Evolutionary conservation across 2,888 invertebrate genomes (phyloP).

Genomic region (Dicycla oo): DNA sequence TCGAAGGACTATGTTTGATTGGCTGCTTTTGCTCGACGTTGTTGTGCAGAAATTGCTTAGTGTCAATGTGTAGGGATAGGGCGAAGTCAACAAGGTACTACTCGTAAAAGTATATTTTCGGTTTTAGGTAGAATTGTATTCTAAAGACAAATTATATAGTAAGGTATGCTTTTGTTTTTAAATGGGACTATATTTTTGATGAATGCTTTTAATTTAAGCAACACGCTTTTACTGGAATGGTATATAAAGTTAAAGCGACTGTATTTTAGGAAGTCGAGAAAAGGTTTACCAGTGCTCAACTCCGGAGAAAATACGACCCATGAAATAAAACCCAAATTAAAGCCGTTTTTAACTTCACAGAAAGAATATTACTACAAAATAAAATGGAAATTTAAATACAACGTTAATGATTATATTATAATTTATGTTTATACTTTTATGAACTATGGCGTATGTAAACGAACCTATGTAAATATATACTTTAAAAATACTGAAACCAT

Average conservation of each 20-base stretch:
- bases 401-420: background rate
- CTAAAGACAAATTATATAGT: too few relatives aligned
- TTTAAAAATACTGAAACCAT: background rate
- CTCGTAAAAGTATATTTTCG: too few relatives aligned
- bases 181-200: constrained; percentile 3
- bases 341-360: constrained; percentile 39
- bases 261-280: constrained; percentile 31
- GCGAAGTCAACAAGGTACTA: background rate
- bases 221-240: constrained; percentile 2
- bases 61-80: background rate
- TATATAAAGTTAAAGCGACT: constrained; percentile 9
- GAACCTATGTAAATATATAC: background rate
- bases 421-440: too few relatives aligned
- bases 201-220: background rate
- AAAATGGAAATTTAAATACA: constrained; percentile 20
- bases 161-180: background rate
- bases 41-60: background rate
- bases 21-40: background rate
- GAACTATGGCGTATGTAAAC: background rate
- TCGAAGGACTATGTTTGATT: background rate
- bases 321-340: constrained; percentile 52
- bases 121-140: background rate
- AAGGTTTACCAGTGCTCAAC: constrained; percentile 29
- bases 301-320: constrained; percentile 31
- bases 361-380: constrained; percentile 26